A percentile compares a stretch with the other conserved stretches of the same genome.
Evolutionary conservation across 2,888 invertebrate species (phyloP).

Genomic region (Aphodius sticticus): DNA sequence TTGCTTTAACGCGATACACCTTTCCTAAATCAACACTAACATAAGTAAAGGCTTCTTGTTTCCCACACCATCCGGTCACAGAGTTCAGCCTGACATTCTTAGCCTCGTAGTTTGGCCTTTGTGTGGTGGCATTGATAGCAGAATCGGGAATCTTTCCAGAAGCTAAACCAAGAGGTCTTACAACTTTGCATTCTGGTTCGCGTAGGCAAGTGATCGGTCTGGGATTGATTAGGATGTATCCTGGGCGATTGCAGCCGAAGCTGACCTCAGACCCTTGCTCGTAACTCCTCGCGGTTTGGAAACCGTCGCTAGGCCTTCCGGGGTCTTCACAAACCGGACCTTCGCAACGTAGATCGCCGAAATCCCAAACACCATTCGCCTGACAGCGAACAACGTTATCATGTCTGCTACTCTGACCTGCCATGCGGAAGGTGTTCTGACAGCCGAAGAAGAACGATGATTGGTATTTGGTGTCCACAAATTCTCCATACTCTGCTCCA

Average conservation of each 20-base stretch:
- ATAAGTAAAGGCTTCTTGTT: conserved; percentile 95
- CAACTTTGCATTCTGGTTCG: conserved; percentile 93
- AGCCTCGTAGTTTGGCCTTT: conserved; percentile 91
- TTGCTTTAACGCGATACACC: conserved; percentile 91
- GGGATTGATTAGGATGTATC: conserved; percentile 91
- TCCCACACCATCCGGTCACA: conserved; percentile 97
- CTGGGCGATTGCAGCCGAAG: conserved; percentile 90
- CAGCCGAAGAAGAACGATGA: conserved; percentile 96
- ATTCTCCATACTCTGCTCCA: conserved; percentile 92
- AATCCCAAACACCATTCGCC: conserved; percentile 95
- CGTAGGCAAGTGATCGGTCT: conserved; percentile 89
- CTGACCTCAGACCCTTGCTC: conserved; percentile 91
- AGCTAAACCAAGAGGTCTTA: conserved; percentile 88
- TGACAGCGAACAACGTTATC: conserved; percentile 93
- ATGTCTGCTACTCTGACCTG: conserved; percentile 90
- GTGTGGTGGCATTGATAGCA: conserved; percentile 94
- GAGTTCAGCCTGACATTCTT: conserved; percentile 89
- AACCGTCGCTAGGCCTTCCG: conserved; percentile 91
- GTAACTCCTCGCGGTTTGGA: conserved; percentile 83
- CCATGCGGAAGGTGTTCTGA: conserved; percentile 93
- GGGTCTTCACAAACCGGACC: conserved; percentile 98
- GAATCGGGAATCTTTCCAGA: conserved; percentile 94
- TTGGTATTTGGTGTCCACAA: conserved; percentile 87
- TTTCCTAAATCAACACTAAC: conserved; percentile 94
- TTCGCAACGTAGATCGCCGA: conserved; percentile 94